Conservation (phyloP, 53 echinoderm and acorn worm genomes). For the Echinarachnius parma region DNA sequence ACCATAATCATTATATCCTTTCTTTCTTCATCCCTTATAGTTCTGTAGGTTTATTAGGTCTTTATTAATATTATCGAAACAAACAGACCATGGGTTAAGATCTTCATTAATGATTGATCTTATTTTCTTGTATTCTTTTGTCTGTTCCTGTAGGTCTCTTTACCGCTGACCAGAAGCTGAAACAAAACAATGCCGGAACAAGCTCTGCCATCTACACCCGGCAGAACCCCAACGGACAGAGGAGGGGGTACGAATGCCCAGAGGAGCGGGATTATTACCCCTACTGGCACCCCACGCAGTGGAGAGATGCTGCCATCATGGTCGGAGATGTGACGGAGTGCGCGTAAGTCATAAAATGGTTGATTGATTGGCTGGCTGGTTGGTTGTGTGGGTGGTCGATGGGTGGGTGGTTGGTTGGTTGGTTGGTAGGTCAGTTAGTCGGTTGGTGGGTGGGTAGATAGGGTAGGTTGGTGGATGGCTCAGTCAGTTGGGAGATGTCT, state of each 20-base stretch:
- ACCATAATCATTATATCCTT: conserved; percentile 88
- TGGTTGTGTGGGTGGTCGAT: too few relatives aligned
- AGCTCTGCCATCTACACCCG: conserved; percentile 92
- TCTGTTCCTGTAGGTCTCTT: conserved; percentile 74
- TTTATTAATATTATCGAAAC: too few relatives aligned
- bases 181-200: conserved; percentile 74
- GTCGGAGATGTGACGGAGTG: conserved; percentile 73
- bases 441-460: too few relatives aligned
- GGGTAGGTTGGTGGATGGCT: too few relatives aligned
- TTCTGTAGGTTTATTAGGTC: too few relatives aligned
- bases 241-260: conserved; percentile 93
- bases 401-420: too few relatives aligned
- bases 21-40: too few relatives aligned
- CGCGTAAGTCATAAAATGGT: conserved; percentile 89
- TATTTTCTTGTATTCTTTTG: background rate
- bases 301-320: conserved; percentile 87
- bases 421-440: too few relatives aligned
- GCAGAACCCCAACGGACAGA: conserved; percentile 89
- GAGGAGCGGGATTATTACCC: conserved; percentile 98
- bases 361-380: too few relatives aligned
- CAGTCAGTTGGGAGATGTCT: too few relatives aligned
- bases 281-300: conserved; percentile 86
- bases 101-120: too few relatives aligned
- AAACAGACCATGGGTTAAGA: too few relatives aligned
- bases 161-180: conserved; percentile 93